phyloP scores from a whole-genome alignment of 2,888 invertebrate species.

The Cynaeus angustus region DNA sequence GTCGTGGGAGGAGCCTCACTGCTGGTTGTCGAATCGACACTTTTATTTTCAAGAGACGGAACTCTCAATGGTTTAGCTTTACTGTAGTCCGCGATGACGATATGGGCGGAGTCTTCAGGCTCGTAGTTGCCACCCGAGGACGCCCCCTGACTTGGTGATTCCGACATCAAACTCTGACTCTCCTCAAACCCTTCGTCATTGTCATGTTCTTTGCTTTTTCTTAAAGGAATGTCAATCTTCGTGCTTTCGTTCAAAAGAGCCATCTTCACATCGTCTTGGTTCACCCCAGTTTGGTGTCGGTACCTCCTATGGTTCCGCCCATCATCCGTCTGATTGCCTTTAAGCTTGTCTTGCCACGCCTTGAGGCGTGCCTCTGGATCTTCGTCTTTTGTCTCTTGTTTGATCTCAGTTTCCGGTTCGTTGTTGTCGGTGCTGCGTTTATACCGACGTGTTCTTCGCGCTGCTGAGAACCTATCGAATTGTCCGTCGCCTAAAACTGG shows the following conservation, averaged over 20 bases:
- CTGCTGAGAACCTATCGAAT: constrained; percentile 89
- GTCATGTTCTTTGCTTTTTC: constrained; percentile 77
- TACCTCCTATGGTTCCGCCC: constrained; percentile 70
- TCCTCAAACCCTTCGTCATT: constrained; percentile 95
- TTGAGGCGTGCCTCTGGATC: constrained; percentile 76
- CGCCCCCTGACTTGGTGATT: constrained; percentile 89
- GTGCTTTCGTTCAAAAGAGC: constrained; percentile 72
- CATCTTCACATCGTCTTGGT: constrained; percentile 81
- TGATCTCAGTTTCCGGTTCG: constrained; percentile 68
- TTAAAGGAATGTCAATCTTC: constrained; percentile 66
- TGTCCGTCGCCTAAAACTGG: constrained; percentile 83
- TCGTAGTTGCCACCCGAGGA: constrained; percentile 80
- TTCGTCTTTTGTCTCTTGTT: constrained; percentile 68
- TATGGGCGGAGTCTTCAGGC: constrained; percentile 68
- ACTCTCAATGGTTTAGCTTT: constrained; percentile 59
- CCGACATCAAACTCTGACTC: constrained; percentile 90
- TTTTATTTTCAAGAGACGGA: constrained; percentile 69
- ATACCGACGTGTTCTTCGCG: constrained; percentile 87
- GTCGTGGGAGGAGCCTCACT: constrained; percentile 64
- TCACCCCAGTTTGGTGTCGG: constrained; percentile 81
- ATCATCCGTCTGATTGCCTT: constrained; percentile 63
- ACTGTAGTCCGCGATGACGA: constrained; percentile 53
- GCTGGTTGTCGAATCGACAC: constrained; percentile 71
- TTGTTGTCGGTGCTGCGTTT: constrained; percentile 79
- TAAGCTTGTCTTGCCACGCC: constrained; percentile 82